Percentiles rank a stretch among this genome's conserved stretches.
phyloP scores from a whole-genome alignment of 2,113 vertebrate species.

The Chroicocephalus ridibundus region DNA sequence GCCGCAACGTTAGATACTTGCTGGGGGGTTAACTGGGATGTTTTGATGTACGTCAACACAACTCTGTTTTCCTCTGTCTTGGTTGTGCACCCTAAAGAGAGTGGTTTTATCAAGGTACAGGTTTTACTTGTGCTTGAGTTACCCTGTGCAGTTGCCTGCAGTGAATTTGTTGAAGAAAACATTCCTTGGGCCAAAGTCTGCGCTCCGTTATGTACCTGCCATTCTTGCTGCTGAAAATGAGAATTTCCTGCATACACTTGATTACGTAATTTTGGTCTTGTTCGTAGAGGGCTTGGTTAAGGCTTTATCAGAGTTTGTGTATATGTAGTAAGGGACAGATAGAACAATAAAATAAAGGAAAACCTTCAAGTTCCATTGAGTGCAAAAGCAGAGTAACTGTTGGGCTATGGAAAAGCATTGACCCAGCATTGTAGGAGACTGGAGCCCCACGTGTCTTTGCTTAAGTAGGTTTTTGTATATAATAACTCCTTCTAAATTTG shows the following conservation, averaged over 20 bases:
- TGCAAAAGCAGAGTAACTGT: not conserved
- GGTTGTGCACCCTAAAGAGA: not conserved
- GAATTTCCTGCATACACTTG: not conserved
- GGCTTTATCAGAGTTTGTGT: not conserved
- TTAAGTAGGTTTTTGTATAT: not conserved
- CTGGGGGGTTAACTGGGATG: not conserved
- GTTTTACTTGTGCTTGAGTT: not conserved
- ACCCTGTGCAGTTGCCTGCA: not conserved
- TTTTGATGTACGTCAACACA: not conserved
- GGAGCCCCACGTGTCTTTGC: accelerated
- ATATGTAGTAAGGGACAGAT: no score
- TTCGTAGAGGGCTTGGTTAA: not conserved
- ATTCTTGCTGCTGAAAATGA: not conserved
- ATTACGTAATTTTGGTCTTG: not conserved
- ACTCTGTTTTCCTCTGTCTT: not conserved
- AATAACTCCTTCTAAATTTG: not conserved
- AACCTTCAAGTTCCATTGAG: not conserved
- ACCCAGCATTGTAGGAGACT: not conserved
- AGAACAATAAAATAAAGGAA: not conserved
- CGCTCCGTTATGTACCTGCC: accelerated
- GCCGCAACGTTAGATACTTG: not conserved
- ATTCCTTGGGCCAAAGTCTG: not conserved
- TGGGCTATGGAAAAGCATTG: not conserved
- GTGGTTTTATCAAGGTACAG: not conserved
- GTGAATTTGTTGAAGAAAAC: not conserved